phyloP scores from a whole-genome alignment of 1,140 invertebrate species.

The Colletes gigas region DNA sequence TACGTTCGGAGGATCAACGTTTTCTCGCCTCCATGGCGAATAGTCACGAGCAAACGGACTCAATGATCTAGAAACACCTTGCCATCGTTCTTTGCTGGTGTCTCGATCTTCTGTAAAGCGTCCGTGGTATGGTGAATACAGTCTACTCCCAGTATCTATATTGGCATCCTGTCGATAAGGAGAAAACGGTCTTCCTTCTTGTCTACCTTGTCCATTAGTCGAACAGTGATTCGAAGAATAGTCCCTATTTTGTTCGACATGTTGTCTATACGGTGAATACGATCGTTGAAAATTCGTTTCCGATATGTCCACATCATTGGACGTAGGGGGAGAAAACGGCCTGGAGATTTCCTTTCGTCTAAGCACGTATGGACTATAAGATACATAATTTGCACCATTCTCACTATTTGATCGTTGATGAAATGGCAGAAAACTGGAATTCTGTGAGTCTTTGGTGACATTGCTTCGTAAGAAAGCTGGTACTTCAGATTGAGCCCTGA shows the following conservation, averaged over 20 bases:
- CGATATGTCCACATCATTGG: conserved; percentile 55
- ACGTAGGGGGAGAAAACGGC: conserved; percentile 71
- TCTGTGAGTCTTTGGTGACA: conserved; percentile 69
- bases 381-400: conserved; percentile 73
- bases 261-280: conserved; percentile 68
- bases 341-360: conserved; percentile 74
- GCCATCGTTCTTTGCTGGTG: conserved; percentile 72
- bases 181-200: conserved; percentile 69
- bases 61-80: conserved; percentile 72
- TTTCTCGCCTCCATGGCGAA: conserved; percentile 79
- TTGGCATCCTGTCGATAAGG: conserved; percentile 63
- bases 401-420: conserved; percentile 74
- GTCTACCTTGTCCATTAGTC: conserved; percentile 66
- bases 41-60: conserved; percentile 79
- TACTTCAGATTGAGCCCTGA: conserved; percentile 71
- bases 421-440: conserved; percentile 66
- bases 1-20: conserved; percentile 78
- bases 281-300: conserved; percentile 62
- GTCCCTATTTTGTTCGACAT: conserved; percentile 66
- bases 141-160: conserved; percentile 50
- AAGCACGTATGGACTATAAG: conserved; percentile 77
- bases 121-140: conserved; percentile 71
- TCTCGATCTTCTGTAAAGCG: conserved; percentile 72
- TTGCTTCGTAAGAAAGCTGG: conserved; percentile 69
- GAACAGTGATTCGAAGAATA: conserved; percentile 60